Conservation (phyloP, 2,888 invertebrate species). For the Stenodera caucasica region DNA sequence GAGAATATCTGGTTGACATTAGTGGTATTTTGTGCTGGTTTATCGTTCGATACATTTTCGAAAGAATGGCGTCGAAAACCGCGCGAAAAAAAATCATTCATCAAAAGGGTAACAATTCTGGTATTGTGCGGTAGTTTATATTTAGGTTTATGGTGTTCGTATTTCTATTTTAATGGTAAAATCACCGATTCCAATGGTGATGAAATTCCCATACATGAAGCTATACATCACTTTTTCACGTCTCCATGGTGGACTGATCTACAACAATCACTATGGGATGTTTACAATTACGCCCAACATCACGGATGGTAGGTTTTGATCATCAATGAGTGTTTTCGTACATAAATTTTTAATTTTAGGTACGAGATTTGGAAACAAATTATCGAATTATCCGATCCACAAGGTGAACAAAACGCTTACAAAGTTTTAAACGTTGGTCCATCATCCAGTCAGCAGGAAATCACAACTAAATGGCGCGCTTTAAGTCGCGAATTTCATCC, state of each 20-base stretch:
- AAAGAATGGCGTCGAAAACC: conserved; percentile 78
- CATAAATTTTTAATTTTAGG: conserved; percentile 36
- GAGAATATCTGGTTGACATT: conserved; percentile 71
- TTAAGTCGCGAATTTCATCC: conserved; percentile 88
- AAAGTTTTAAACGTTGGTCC: conserved; percentile 78
- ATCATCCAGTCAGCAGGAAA: conserved; percentile 83
- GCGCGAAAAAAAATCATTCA: conserved; percentile 52
- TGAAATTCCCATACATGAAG: conserved; percentile 84
- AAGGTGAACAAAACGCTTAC: conserved; percentile 88
- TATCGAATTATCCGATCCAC: conserved; percentile 83
- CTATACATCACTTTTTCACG: conserved; percentile 84
- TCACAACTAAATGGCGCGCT: conserved; percentile 78
- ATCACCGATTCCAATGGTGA: conserved; percentile 78
- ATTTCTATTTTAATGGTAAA: conserved; percentile 85
- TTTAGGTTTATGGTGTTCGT: conserved; percentile 73
- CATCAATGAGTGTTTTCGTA: background rate
- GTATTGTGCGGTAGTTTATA: conserved; percentile 68
- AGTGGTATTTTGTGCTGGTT: conserved; percentile 67
- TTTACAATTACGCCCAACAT: conserved; percentile 76
- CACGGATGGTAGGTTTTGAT: conserved; percentile 73
- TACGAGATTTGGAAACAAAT: conserved; percentile 83
- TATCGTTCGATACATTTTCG: conserved; percentile 74
- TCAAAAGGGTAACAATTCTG: conserved; percentile 62
- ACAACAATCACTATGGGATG: conserved; percentile 70
- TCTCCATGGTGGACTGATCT: conserved; percentile 88